Conservation (phyloP, 2,797 vertebrate genomes). For the Vespertilio murinus region DNA sequence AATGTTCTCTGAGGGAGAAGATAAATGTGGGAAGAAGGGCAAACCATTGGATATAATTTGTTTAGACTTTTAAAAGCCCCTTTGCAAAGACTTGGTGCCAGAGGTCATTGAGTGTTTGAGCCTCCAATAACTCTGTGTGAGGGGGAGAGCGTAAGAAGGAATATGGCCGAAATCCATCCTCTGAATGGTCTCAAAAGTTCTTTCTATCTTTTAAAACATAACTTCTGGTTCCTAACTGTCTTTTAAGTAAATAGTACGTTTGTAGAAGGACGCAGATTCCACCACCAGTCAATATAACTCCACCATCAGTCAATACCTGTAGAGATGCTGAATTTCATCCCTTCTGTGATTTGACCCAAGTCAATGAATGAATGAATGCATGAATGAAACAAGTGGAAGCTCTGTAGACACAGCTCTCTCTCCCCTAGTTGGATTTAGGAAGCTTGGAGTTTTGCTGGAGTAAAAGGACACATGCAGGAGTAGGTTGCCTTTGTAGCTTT, state of each 20-base stretch:
- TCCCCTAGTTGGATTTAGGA: neutral
- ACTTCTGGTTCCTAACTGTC: neutral
- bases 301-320: neutral
- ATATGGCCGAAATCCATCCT: neutral
- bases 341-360: neutral
- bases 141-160: neutral
- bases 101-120: neutral
- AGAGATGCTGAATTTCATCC: neutral
- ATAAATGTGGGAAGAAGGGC: neutral
- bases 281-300: neutral
- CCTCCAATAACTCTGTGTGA: neutral
- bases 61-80: neutral
- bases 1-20: neutral
- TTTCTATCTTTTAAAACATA: neutral
- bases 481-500: neutral
- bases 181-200: neutral
- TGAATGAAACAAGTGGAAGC: neutral
- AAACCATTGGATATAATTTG: neutral
- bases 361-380: neutral
- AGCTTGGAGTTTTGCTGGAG: neutral
- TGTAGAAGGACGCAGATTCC: neutral
- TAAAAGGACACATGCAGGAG: neutral
- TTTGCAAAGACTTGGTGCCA: neutral
- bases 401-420: neutral
- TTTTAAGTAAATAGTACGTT: neutral